These are phyloP conservation scores for Tenualosa thibaudeaui DNA, from an alignment of 2,797 vertebrate species.

Conservation along the genomic window DNA sequence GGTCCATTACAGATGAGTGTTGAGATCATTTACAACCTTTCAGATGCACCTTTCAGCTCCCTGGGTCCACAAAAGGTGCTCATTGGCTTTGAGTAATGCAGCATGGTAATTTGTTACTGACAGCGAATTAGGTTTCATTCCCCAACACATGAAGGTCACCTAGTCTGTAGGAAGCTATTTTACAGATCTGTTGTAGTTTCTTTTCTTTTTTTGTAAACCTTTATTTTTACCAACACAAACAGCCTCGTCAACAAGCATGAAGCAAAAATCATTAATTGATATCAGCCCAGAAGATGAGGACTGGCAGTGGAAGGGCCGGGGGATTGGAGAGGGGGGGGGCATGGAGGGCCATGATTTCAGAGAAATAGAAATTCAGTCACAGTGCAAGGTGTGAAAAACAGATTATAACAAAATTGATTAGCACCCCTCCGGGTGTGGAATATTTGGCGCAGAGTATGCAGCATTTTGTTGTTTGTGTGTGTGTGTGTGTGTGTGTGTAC, in stretches of 20 bases:
- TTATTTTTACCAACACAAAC: constrained; percentile 71
- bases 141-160: constrained; percentile 81
- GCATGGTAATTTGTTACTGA: constrained; percentile 64
- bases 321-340: constrained; percentile 31
- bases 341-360: constrained; percentile 15
- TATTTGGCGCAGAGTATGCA: constrained; percentile 20
- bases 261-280: constrained; percentile 85
- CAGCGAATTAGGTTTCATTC: constrained; percentile 78
- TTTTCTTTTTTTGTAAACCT: constrained; percentile 5
- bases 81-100: constrained; percentile 65
- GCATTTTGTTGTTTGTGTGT: constrained; percentile 13
- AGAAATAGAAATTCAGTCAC: constrained; percentile 47
- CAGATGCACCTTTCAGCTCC: not conserved
- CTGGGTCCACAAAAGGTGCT: constrained; percentile 40
- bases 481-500: not conserved
- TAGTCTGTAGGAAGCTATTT: constrained; percentile 69
- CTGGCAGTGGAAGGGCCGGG: constrained; percentile 58
- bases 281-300: constrained; percentile 82
- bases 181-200: constrained; percentile 75
- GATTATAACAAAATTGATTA: constrained; percentile 67
- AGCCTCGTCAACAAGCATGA: constrained; percentile 65
- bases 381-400: constrained; percentile 51
- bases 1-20: not conserved
- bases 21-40: constrained; percentile 16
- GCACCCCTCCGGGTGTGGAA: constrained; percentile 18